phyloP scores from a whole-genome alignment of 2,113 vertebrate genomes.

The Oenanthe melanoleuca region DNA sequence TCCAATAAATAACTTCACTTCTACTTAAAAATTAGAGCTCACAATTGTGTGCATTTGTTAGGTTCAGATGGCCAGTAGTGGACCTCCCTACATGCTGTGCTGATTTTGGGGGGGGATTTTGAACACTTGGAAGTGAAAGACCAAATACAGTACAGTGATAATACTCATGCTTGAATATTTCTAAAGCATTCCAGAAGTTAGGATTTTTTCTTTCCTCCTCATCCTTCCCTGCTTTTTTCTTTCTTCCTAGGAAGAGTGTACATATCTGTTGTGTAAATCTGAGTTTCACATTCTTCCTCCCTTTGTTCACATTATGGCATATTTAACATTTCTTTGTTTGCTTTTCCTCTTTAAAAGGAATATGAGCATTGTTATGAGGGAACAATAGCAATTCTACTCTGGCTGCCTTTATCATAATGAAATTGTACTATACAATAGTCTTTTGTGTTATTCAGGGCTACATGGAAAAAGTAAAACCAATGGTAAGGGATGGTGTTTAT shows the following conservation, averaged over 20 bases:
- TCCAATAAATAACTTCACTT: background rate
- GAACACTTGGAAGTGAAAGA: background rate
- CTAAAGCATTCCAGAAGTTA: background rate
- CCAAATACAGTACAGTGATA: background rate
- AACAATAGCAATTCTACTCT: background rate
- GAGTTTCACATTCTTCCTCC: background rate
- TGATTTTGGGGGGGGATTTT: background rate
- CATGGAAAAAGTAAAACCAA: constrained; percentile 89
- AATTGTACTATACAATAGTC: background rate
- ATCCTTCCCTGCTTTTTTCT: rapidly evolving
- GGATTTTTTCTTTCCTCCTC: background rate
- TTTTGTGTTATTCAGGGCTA: constrained; percentile 78
- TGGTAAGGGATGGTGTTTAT: constrained; percentile 95
- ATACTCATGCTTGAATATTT: background rate
- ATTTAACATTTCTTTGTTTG: background rate
- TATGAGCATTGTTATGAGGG: background rate
- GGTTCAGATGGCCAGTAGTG: background rate
- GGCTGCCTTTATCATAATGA: background rate
- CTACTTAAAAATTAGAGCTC: background rate
- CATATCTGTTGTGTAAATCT: background rate
- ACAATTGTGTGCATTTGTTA: background rate
- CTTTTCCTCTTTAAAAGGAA: background rate
- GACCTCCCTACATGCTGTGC: background rate
- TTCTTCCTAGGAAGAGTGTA: background rate
- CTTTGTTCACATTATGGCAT: background rate